phyloP scores from a whole-genome alignment of 2,888 invertebrate genomes.

The Schizotus pectinicornis region DNA sequence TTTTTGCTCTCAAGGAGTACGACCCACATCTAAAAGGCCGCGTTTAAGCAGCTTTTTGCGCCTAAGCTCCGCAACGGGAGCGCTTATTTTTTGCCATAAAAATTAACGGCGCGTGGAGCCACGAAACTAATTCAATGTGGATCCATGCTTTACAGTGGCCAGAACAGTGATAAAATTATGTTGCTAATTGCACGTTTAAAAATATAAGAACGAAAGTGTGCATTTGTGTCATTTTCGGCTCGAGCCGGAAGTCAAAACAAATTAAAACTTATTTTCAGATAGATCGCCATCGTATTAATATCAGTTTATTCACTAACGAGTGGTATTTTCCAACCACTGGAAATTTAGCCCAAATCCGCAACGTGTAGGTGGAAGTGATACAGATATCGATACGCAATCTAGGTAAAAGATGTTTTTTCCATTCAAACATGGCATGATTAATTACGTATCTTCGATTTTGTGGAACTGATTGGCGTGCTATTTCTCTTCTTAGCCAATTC shows the following conservation, averaged over 20 bases:
- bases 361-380: not conserved
- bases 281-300: no score
- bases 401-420: slow-evolving; percentile 1
- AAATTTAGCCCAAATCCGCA: not conserved
- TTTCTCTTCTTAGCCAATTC: slow-evolving; percentile 4
- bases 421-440: not conserved
- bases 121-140: no score
- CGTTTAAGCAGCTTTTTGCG: not conserved
- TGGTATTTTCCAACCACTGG: not conserved
- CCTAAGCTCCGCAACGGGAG: not conserved
- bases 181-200: not conserved
- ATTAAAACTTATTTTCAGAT: no score
- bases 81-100: no score
- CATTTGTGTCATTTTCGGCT: no score
- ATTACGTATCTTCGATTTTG: not conserved
- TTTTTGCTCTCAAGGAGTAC: not conserved
- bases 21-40: not conserved
- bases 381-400: not conserved
- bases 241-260: no score
- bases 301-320: no score
- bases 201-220: not conserved
- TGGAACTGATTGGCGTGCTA: not conserved
- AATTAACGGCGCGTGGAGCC: no score
- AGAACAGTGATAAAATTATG: not conserved
- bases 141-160: not conserved